Conservation (phyloP, 1,140 invertebrate species). For the Sycobia sp. region DNA sequence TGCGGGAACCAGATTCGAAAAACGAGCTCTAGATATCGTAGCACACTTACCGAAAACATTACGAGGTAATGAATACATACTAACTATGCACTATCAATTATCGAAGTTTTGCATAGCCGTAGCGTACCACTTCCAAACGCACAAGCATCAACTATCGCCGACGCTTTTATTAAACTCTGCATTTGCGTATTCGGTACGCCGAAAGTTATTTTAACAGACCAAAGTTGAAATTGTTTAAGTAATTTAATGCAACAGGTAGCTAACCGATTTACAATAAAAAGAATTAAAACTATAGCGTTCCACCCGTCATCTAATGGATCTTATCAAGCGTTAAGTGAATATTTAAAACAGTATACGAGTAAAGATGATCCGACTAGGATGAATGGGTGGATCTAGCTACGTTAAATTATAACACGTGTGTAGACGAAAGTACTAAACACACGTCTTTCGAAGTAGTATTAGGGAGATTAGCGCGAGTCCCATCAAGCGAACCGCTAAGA, state of each 20-base stretch:
- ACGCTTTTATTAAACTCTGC: constrained; percentile 39
- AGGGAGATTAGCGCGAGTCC: no score
- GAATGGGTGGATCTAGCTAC: no score
- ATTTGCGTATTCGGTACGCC: constrained; percentile 44
- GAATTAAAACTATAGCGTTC: constrained; percentile 40
- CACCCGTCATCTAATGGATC: constrained; percentile 42
- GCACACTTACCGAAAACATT: no score
- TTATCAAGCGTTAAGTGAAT: no score
- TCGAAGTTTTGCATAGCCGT: constrained; percentile 25
- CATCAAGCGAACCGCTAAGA: no score
- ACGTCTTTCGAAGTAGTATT: no score
- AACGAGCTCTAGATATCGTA: no score
- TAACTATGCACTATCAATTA: constrained; percentile 20
- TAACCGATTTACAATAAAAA: constrained; percentile 40
- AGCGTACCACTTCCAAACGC: constrained; percentile 28
- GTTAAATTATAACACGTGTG: no score
- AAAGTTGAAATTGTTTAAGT: constrained; percentile 42
- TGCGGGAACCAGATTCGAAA: no score
- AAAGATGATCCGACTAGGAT: no score
- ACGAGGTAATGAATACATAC: constrained; percentile 12
- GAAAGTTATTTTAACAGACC: constrained; percentile 40
- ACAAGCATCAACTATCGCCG: constrained; percentile 37
- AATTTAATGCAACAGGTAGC: constrained; percentile 37
- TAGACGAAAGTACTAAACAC: no score
- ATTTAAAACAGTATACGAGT: no score